A percentile compares a stretch with the other conserved stretches of the same genome.
Conservation (phyloP, 2,113 vertebrate species). For the Oceanites oceanicus region DNA sequence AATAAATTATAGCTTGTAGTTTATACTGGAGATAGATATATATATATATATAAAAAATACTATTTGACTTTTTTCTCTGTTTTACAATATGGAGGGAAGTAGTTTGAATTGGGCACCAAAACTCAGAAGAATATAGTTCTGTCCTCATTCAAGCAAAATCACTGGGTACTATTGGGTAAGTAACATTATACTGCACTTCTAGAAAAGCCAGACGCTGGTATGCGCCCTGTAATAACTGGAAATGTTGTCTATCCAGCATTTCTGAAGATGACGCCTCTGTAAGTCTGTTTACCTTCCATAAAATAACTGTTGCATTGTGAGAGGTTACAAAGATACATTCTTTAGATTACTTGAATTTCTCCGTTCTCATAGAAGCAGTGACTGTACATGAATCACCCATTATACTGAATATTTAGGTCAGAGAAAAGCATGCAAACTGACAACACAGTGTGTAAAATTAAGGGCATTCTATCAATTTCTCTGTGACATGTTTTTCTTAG, state of each 20-base stretch:
- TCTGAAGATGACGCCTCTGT: not conserved
- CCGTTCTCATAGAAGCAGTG: not conserved
- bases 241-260: not conserved
- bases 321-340: not conserved
- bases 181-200: not conserved
- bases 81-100: not conserved
- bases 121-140: not conserved
- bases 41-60: no score
- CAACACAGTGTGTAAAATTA: not conserved
- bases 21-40: not conserved
- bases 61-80: not conserved
- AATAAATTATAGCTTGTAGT: not conserved
- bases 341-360: not conserved
- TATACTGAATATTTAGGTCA: not conserved
- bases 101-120: not conserved
- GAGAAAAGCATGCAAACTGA: not conserved
- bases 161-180: not conserved
- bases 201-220: not conserved
- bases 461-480: not conserved
- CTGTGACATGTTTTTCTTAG: not conserved
- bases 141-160: not conserved
- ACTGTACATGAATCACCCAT: not conserved
- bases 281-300: not conserved
- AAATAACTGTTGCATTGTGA: not conserved
- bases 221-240: not conserved